Percentiles rank a stretch among this genome's conserved stretches.
phyloP scores from a whole-genome alignment of 2,888 invertebrate species.

The Rhagium mordax region DNA sequence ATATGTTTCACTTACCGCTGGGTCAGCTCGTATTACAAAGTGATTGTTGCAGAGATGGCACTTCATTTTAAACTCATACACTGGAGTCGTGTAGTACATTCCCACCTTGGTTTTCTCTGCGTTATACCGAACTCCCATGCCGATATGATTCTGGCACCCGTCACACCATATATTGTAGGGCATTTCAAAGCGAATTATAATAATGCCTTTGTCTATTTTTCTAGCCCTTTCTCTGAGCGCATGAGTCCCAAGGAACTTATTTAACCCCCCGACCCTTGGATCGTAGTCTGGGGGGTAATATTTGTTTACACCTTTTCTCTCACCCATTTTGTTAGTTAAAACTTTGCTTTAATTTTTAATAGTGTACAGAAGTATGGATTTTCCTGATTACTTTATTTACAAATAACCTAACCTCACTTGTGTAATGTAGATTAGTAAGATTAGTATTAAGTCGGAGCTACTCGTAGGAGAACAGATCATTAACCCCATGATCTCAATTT shows the following conservation, averaged over 20 bases:
- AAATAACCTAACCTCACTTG: background rate
- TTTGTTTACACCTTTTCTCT: conserved; percentile 97
- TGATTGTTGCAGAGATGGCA: conserved; percentile 98
- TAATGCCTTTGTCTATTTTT: conserved; percentile 96
- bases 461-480: too few species aligned
- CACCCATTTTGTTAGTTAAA: conserved; percentile 84
- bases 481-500: too few species aligned
- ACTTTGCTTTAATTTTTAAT: background rate
- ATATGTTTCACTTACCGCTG: conserved; percentile 79
- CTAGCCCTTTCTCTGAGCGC: conserved; percentile 95
- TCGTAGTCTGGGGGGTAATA: conserved; percentile 99
- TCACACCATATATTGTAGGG: conserved; percentile 99
- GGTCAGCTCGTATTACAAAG: conserved; percentile 98
- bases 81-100: conserved; percentile 98
- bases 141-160: conserved; percentile 98
- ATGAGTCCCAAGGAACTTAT: conserved; percentile 95
- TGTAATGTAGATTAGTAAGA: too few species aligned
- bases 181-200: conserved; percentile 98
- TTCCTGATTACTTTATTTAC: background rate
- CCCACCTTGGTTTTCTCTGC: conserved; percentile 94
- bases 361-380: background rate
- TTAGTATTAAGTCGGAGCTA: too few species aligned
- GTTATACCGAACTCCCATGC: conserved; percentile 99
- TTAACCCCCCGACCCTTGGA: conserved; percentile 94
- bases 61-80: conserved; percentile 99